Base-by-base conservation (phyloP, 2,113 vertebrate genomes). In the Vulpes lagopus region DNA sequence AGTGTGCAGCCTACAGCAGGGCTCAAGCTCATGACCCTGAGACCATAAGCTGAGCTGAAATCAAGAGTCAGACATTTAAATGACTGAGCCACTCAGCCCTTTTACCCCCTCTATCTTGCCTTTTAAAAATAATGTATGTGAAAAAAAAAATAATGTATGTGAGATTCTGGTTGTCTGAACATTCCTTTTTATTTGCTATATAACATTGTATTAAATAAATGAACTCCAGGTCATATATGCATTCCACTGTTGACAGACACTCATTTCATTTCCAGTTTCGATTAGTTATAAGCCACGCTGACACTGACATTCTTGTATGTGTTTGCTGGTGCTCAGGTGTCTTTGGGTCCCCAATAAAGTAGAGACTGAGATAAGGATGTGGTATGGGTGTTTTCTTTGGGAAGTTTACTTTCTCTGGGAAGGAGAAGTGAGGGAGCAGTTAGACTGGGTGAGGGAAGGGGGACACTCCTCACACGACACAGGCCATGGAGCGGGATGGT, bases 401-500 rank as follows among this genome's bases (percentile, higher is more conserved):
- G 73, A 53, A 81, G 32, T 32, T 32, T 9, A 38, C n/a, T 43
- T 57, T 35, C 19, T 62, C 4, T 43, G 35, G 35, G 23, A 76
- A 53, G 25, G 5, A 10, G 9, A 17, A 20, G 49, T 6, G 22
- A 49, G 30, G n/a, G 12, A 65, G 11, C 35, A 64, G 65, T 3
- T 16, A 35, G 25, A 53, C 9, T 8, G 15, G 25, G 2, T 11
- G 17, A 25, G 23, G 5, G 0, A 19, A 55, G 6, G 11, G 35
- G 60, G 32, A n/a, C 53, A 73, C 9, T 20, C 4, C 4, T 32
- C 3, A 10, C 35, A 0, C 2, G 1, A 4, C 65, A 25, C 6
- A 8, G 11, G 11, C 15, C 60, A 11, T 0, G 11, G n/a, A 20
- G 35, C 14, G 14, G 25, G 3, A 3, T 2, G 8, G 3, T 10